Evolutionary conservation across 2,113 vertebrate genomes (phyloP).

Genomic region (Rhynchopsitta pachyrhyncha): DNA sequence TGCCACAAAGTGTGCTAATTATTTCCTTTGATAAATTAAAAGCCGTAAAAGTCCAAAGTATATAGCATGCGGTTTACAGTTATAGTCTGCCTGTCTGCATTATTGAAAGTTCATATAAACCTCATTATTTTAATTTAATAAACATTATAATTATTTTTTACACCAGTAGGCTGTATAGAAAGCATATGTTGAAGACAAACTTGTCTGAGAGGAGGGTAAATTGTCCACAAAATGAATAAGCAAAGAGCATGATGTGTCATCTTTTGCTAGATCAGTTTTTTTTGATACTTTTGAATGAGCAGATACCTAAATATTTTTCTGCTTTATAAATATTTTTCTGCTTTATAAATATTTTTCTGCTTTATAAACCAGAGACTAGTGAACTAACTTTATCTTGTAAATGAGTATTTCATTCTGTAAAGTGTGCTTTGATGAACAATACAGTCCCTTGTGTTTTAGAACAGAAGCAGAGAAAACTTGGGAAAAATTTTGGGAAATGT

Average conservation of each 20-base stretch:
- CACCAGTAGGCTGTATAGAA: slow-evolving; percentile 48
- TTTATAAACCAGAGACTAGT: background rate
- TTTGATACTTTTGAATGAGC: background rate
- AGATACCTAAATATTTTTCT: background rate
- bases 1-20: slow-evolving; percentile 87
- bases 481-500: background rate
- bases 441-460: background rate
- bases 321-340: background rate
- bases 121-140: slow-evolving; percentile 75
- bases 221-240: background rate
- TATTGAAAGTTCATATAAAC: slow-evolving; percentile 73
- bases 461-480: background rate
- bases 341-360: background rate
- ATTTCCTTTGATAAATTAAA: slow-evolving; percentile 89
- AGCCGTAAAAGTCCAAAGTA: slow-evolving; percentile 79
- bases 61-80: slow-evolving; percentile 79
- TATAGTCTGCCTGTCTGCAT: slow-evolving; percentile 75
- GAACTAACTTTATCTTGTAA: background rate
- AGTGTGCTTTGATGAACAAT: background rate
- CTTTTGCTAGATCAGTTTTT: background rate
- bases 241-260: background rate
- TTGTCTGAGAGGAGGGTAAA: slow-evolving; percentile 46
- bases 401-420: background rate
- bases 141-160: slow-evolving; percentile 68
- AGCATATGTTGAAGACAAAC: slow-evolving; percentile 51